These are phyloP conservation scores for Microctenopoma stevenorrisi DNA, from an alignment of 2,797 vertebrate genomes.

Conservation along the genomic window DNA sequence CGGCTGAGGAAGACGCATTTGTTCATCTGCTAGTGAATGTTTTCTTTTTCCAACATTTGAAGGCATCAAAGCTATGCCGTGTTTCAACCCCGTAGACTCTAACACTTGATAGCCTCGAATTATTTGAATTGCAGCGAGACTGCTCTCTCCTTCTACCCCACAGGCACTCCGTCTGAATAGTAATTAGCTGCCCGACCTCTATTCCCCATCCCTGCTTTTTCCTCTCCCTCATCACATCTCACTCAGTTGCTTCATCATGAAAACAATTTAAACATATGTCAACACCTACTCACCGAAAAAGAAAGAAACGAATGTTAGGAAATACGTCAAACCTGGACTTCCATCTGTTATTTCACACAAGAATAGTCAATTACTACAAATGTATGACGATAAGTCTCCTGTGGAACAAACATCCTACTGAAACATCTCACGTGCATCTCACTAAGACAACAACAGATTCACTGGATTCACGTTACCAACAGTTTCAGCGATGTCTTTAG, in stretches of 20 bases:
- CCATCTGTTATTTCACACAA: conserved; percentile 27
- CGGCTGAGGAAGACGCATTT: background rate
- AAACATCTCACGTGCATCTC: conserved; percentile 28
- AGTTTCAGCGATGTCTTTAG: conserved; percentile 24
- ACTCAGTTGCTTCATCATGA: conserved; percentile 25
- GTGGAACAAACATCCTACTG: conserved; percentile 42
- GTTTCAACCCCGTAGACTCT: conserved; percentile 22
- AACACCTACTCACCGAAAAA: conserved; percentile 42
- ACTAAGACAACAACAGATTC: conserved; percentile 19
- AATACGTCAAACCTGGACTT: conserved; percentile 3
- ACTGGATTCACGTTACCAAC: conserved; percentile 4
- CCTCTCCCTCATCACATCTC: conserved; percentile 28
- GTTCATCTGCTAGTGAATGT: background rate
- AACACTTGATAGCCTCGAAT: conserved; percentile 34
- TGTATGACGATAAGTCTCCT: conserved; percentile 1
- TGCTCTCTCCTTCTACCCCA: conserved; percentile 48
- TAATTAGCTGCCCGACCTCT: conserved; percentile 68
- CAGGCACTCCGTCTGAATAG: conserved; percentile 72
- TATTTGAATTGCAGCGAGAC: conserved; percentile 62
- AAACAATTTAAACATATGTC: conserved; percentile 32
- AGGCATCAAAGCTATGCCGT: conserved; percentile 44
- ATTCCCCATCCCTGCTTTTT: conserved; percentile 41
- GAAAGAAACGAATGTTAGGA: conserved; percentile 16
- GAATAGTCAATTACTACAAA: conserved; percentile 6
- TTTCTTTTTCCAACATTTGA: conserved; percentile 13